Evolutionary conservation across 1,140 invertebrate species (phyloP).

Genomic region (Bombus pascuorum): DNA sequence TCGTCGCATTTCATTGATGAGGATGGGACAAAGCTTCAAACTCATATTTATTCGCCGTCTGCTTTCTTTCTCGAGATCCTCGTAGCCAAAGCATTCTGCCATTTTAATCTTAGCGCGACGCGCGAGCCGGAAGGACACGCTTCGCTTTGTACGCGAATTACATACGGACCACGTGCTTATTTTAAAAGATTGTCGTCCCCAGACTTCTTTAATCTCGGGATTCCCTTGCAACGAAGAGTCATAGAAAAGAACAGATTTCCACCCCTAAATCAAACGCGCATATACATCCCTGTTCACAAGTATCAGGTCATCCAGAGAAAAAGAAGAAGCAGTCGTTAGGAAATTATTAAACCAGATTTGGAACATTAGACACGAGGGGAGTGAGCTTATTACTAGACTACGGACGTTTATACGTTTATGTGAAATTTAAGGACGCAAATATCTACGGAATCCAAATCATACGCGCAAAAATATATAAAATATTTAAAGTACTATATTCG

Average conservation of each 20-base stretch:
- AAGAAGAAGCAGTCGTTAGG: too few species aligned
- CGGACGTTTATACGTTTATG: too few species aligned
- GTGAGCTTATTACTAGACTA: too few species aligned
- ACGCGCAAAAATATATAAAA: too few species aligned
- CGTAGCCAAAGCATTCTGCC: constrained; percentile 36
- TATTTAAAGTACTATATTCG: too few species aligned
- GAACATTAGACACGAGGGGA: too few species aligned
- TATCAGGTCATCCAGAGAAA: neutral
- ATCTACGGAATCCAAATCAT: too few species aligned
- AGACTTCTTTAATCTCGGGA: constrained; percentile 65
- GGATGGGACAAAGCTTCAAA: constrained; percentile 15
- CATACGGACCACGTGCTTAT: constrained; percentile 51
- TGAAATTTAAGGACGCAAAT: too few species aligned
- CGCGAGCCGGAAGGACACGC: neutral
- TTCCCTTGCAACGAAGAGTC: neutral
- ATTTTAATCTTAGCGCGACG: constrained; percentile 45
- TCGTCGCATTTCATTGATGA: constrained; percentile 14
- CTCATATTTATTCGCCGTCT: constrained; percentile 21
- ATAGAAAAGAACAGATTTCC: neutral
- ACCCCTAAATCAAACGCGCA: neutral
- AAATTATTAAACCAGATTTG: too few species aligned
- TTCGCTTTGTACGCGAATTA: constrained; percentile 56
- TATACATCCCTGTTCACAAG: neutral
- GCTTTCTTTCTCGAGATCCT: constrained; percentile 22
- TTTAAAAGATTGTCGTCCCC: constrained; percentile 65